phyloP scores from a whole-genome alignment of 1,140 invertebrate species.

The Penaeus chinensis region DNA sequence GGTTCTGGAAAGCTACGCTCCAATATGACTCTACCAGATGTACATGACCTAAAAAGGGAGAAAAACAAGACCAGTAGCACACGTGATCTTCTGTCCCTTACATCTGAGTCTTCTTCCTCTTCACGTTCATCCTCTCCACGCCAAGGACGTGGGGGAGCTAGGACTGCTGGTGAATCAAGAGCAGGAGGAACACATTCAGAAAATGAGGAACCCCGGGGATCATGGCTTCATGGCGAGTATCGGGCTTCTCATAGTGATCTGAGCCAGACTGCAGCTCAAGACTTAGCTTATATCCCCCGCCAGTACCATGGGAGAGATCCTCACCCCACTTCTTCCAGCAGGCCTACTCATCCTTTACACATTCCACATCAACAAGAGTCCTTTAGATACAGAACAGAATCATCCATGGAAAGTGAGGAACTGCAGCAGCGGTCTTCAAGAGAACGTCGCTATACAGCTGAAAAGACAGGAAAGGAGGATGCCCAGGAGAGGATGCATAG shows the following conservation, averaged over 20 bases:
- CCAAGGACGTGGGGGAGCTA: neutral
- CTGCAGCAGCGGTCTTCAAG: constrained; percentile 7
- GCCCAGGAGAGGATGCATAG: neutral
- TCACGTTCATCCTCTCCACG: constrained; percentile 37
- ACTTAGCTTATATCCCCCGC: constrained; percentile 30
- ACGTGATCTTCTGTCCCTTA: constrained; percentile 55
- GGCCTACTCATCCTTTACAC: neutral
- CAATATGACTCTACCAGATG: constrained; percentile 61
- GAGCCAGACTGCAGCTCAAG: constrained; percentile 13
- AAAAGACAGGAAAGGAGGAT: constrained; percentile 19
- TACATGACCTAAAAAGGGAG: constrained; percentile 54
- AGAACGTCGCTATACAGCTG: constrained; percentile 35
- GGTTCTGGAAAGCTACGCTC: constrained; percentile 59
- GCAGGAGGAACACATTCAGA: neutral
- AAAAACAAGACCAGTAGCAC: constrained; percentile 44
- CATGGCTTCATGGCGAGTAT: constrained; percentile 54
- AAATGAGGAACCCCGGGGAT: constrained; percentile 42
- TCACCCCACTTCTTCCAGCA: neutral
- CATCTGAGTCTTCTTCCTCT: constrained; percentile 34
- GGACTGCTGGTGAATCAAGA: neutral
- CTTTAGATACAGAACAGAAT: constrained; percentile 21
- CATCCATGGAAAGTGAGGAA: constrained; percentile 18
- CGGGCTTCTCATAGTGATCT: constrained; percentile 20
- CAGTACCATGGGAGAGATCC: constrained; percentile 20
- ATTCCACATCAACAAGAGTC: neutral